phyloP scores from a whole-genome alignment of 2,113 vertebrate genomes.

The Archocentrus centrarchus region DNA sequence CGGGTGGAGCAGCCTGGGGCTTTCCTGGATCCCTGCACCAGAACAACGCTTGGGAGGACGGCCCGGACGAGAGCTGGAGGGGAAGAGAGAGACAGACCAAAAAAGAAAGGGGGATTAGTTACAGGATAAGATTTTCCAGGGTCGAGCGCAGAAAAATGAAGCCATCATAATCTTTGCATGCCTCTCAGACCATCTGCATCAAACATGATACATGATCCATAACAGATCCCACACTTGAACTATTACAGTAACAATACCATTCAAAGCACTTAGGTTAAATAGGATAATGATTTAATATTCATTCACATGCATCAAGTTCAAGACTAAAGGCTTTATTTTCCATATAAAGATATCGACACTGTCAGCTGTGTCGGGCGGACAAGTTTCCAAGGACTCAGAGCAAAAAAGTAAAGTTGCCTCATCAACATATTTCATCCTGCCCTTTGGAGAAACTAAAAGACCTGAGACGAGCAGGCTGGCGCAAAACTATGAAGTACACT shows the following conservation, averaged over 20 bases:
- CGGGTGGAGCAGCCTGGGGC: constrained; percentile 87
- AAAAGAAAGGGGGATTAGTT: constrained; percentile 5
- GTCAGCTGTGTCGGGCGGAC: not conserved
- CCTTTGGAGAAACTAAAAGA: not conserved
- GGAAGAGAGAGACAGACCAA: constrained; percentile 22
- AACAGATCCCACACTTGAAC: too few relatives aligned
- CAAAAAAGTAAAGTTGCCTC: constrained; percentile 5
- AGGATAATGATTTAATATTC: not conserved
- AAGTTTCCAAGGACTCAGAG: not conserved
- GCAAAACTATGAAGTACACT: not conserved
- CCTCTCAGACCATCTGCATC: not conserved
- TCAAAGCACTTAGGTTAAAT: not conserved
- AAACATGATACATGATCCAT: not conserved
- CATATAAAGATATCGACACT: not conserved
- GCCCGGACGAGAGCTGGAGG: constrained; percentile 90
- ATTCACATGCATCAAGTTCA: not conserved
- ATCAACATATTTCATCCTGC: not conserved
- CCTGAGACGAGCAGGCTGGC: not conserved
- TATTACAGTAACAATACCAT: not conserved
- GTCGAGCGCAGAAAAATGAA: not conserved
- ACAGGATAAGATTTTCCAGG: not conserved
- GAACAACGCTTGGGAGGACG: constrained; percentile 92
- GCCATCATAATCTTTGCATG: not conserved
- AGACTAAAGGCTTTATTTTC: not conserved
- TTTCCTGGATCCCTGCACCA: constrained; percentile 89